phyloP scores from a whole-genome alignment of 2,113 vertebrate species.

The Callipepla californica region DNA sequence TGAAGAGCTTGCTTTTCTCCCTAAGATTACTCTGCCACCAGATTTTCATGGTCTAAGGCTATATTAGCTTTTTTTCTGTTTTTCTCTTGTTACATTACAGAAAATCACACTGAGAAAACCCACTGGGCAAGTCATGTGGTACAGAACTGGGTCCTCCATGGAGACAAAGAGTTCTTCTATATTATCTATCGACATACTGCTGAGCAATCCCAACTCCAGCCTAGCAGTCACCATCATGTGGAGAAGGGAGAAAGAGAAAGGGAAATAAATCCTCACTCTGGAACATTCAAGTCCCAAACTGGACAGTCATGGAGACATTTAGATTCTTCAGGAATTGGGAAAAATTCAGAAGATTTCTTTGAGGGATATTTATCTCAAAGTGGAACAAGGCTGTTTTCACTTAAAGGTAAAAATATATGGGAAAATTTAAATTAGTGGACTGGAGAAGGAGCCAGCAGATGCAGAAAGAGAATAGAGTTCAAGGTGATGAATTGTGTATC shows the following conservation, averaged over 20 bases:
- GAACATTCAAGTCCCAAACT: neutral
- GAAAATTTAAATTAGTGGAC: neutral
- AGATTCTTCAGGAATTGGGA: neutral
- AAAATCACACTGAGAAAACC: neutral
- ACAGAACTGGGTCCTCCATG: neutral
- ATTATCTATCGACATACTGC: neutral
- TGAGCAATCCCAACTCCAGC: neutral
- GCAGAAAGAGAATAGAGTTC: neutral
- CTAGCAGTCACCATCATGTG: rapidly evolving
- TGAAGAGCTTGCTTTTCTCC: neutral
- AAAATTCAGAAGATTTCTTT: neutral
- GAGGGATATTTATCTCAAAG: neutral
- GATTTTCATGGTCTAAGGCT: neutral
- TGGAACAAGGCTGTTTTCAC: neutral
- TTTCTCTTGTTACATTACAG: neutral
- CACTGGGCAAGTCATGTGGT: neutral
- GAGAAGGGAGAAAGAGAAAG: neutral
- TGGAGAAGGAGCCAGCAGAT: neutral
- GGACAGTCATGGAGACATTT: neutral
- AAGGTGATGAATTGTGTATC: neutral
- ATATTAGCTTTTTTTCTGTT: neutral
- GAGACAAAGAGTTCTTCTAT: neutral
- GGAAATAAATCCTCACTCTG: neutral
- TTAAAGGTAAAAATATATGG: neutral
- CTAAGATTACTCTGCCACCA: neutral